A percentile compares a stretch with the other conserved stretches of the same genome.
Evolutionary conservation across 2,888 invertebrate genomes (phyloP).

Genomic region (Seladonia tumulorum): DNA sequence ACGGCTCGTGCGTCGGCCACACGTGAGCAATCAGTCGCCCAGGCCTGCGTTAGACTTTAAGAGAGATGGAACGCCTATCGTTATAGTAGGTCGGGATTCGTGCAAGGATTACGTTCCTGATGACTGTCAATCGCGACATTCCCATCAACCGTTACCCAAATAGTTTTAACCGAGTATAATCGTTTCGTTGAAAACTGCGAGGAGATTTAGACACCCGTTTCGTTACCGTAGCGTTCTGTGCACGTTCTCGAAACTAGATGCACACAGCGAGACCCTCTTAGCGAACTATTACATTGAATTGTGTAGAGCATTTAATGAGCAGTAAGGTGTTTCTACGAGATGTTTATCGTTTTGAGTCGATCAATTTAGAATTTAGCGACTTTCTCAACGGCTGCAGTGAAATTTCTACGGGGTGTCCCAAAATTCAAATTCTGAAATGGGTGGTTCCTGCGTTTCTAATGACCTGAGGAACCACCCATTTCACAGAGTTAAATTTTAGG

Average conservation of each 20-base stretch:
- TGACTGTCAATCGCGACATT: neutral
- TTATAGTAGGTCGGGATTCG: neutral
- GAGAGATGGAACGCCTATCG: neutral
- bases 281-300: neutral
- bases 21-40: neutral
- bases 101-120: neutral
- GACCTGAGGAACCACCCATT: no score
- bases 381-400: no score
- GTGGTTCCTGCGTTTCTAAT: no score
- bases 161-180: neutral
- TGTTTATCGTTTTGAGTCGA: neutral
- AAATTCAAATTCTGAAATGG: no score
- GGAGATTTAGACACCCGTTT: neutral
- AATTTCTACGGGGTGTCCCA: neutral
- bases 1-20: no score
- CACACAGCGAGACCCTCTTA: neutral
- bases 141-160: neutral
- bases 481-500: no score
- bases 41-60: neutral
- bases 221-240: neutral
- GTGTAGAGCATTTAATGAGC: neutral
- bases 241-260: neutral
- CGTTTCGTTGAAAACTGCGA: conserved; percentile 6
- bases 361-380: neutral
- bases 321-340: neutral